Evolutionary conservation across 2,797 vertebrate genomes (phyloP).

Genomic region (Cyprinodon diabolis): DNA sequence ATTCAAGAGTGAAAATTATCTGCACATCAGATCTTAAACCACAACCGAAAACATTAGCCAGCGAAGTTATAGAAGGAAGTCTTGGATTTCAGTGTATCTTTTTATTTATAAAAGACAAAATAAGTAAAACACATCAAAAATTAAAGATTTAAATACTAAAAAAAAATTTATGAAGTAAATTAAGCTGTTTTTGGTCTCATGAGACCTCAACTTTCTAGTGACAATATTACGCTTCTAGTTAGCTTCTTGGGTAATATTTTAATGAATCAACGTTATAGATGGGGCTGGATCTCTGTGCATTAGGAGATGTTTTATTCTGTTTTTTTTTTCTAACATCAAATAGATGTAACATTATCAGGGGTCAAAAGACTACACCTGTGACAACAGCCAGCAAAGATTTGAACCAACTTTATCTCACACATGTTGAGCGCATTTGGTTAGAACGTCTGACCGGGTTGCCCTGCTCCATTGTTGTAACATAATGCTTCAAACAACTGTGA

Average conservation of each 20-base stretch:
- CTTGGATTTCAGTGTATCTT: background rate
- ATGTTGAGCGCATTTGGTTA: constrained; percentile 28
- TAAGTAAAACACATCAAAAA: background rate
- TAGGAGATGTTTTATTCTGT: background rate
- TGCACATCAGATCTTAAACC: background rate
- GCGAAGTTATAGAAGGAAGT: background rate
- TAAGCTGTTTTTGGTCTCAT: background rate
- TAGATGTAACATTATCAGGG: constrained; percentile 18
- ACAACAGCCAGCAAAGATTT: constrained; percentile 43
- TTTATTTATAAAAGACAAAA: background rate
- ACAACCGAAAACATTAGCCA: background rate
- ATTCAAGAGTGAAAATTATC: constrained; percentile 7
- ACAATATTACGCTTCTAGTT: background rate
- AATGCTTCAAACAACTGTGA: constrained; percentile 51
- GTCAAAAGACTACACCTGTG: constrained; percentile 50
- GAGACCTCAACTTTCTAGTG: background rate
- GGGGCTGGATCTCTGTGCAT: background rate
- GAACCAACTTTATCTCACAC: constrained; percentile 29
- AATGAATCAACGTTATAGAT: background rate
- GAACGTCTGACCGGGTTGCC: constrained; percentile 20
- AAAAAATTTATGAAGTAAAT: background rate
- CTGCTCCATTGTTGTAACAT: constrained; percentile 44
- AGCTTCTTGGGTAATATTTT: background rate
- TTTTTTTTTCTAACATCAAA: constrained; percentile 16
- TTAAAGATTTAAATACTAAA: background rate